Evolutionary conservation across 1,140 invertebrate species (phyloP).

Genomic region (Daktulosphaira vitifoliae): DNA sequence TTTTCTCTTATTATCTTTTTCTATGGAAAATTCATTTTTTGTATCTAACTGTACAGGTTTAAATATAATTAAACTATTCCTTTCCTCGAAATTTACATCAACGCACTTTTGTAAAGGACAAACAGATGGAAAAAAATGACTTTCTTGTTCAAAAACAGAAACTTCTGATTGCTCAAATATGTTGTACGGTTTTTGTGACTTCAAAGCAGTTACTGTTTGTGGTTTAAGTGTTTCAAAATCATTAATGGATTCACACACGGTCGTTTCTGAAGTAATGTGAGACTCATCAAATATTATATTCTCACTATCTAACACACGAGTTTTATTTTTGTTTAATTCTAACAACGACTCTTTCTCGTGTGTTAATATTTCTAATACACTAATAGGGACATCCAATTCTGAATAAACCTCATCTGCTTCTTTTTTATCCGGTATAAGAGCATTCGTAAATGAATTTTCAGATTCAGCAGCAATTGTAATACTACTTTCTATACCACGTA

Average conservation of each 20-base stretch:
- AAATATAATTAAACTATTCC: not conserved
- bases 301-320: not conserved
- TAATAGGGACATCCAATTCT: constrained; percentile 39
- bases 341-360: constrained; percentile 41
- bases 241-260: not conserved
- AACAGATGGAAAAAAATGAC: constrained; percentile 21
- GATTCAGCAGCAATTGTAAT: constrained; percentile 36
- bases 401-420: constrained; percentile 38
- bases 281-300: constrained; percentile 40
- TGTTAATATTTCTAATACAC: constrained; percentile 39
- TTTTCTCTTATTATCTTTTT: not conserved
- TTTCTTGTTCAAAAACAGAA: constrained; percentile 36
- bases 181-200: not conserved
- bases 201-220: not conserved
- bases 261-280: constrained; percentile 33
- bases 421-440: constrained; percentile 37
- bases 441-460: constrained; percentile 35
- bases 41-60: too few relatives aligned
- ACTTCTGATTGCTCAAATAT: not conserved
- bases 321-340: not conserved
- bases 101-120: constrained; percentile 31
- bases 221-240: constrained; percentile 1
- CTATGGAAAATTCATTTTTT: too few relatives aligned
- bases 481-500: constrained; percentile 36
- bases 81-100: constrained; percentile 37